Percentiles rank a stretch among this genome's conserved stretches.
phyloP scores from a whole-genome alignment of 2,797 vertebrate species.

The Ataeniobius toweri region DNA sequence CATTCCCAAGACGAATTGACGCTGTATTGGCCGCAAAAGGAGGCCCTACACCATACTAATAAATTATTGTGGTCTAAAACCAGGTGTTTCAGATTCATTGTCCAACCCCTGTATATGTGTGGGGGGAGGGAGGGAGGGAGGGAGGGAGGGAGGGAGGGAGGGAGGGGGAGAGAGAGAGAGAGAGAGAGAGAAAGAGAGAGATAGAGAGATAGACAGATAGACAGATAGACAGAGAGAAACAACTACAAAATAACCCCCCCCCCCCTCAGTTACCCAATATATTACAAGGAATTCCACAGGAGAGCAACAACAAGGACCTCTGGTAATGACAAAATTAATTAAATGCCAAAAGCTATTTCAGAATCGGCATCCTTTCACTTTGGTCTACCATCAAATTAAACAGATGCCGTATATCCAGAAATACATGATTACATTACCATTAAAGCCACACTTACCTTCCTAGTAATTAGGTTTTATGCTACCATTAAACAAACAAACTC shows the following conservation, averaged over 20 bases:
- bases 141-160: too few species aligned
- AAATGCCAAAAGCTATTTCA: conserved; percentile 41
- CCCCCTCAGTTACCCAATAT: neutral
- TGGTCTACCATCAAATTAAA: conserved; percentile 45
- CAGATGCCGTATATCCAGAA: conserved; percentile 27
- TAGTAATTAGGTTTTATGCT: conserved; percentile 14
- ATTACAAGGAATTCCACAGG: conserved; percentile 41
- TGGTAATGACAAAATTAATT: conserved; percentile 61
- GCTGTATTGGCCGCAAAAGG: too few species aligned
- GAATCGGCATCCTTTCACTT: conserved; percentile 40
- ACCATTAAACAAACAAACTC: conserved; percentile 9
- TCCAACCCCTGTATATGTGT: too few species aligned
- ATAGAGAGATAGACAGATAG: too few species aligned
- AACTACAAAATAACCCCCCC: neutral
- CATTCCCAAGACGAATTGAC: too few species aligned
- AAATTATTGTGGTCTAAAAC: too few species aligned
- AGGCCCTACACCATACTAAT: too few species aligned
- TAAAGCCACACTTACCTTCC: conserved; percentile 16
- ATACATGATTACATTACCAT: conserved; percentile 41
- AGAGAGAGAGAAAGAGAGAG: too few species aligned
- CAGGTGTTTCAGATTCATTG: too few species aligned
- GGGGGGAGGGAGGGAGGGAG: too few species aligned
- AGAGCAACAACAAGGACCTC: conserved; percentile 51
- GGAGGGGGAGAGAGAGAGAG: too few species aligned
- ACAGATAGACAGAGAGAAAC: too few species aligned